Evolutionary conservation across 2,888 invertebrate species (phyloP).

Genomic region (Drosophila koepferae): DNA sequence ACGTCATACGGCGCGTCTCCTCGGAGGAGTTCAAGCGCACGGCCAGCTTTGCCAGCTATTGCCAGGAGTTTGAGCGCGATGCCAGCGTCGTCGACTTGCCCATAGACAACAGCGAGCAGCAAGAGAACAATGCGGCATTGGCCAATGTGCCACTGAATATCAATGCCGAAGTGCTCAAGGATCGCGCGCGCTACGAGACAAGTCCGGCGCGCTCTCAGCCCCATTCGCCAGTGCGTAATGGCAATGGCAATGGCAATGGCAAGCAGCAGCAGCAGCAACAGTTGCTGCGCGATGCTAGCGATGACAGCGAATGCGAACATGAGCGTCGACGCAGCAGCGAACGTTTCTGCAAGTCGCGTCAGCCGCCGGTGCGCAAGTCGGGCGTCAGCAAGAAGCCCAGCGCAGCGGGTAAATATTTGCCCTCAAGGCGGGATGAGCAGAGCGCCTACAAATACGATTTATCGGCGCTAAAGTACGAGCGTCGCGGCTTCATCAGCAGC

Average conservation of each 20-base stretch:
- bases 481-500: conserved; percentile 85
- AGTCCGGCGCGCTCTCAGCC: conserved; percentile 85
- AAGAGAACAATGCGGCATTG: conserved; percentile 80
- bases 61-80: conserved; percentile 72
- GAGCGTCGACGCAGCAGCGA: conserved; percentile 88
- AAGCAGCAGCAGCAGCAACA: conserved; percentile 27
- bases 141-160: conserved; percentile 67
- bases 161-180: conserved; percentile 68
- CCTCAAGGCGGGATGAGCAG: conserved; percentile 82
- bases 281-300: conserved; percentile 83
- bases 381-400: conserved; percentile 83
- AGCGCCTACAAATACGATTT: conserved; percentile 85
- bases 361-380: conserved; percentile 86
- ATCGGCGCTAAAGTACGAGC: conserved; percentile 83
- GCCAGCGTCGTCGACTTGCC: conserved; percentile 42
- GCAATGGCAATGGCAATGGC: not conserved
- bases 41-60: conserved; percentile 77
- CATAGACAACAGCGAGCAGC: conserved; percentile 35
- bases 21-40: conserved; percentile 84
- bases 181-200: conserved; percentile 81
- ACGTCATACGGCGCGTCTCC: conserved; percentile 82
- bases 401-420: conserved; percentile 74
- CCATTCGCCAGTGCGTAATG: conserved; percentile 81
- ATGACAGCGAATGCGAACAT: conserved; percentile 87
- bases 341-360: conserved; percentile 88